Evolutionary conservation across 2,797 vertebrate genomes (phyloP), one percentile per base, ranked within the genome.

Genomic region (Varecia variegata): DNA sequence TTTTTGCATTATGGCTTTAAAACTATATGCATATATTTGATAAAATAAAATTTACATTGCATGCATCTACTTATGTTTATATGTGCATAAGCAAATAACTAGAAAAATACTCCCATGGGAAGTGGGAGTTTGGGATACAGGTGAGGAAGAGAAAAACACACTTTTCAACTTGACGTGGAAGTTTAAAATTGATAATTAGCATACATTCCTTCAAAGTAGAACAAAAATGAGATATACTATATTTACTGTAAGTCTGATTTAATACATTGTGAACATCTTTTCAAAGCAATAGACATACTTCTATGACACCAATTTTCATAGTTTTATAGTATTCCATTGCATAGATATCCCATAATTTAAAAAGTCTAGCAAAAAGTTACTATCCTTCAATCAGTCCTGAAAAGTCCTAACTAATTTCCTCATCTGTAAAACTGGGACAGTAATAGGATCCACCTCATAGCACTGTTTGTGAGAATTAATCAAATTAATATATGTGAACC

Each of bases 321-420:
- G 23, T 88, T 85, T 87, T 38, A 83, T 4, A 40, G 23, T 65
- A 93, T 65, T 74, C n/a, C 30, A 94, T 30, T 89, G 45, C 32
- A 94, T 1, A 70, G 45, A 81, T 81, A n/a, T 81, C 45, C 60
- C 47, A 88, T 68, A 89, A 91, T 91, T 95, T 73, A 93, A 88
- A 43, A 93, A 88, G 35, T 67, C 43, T 84, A 96, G 35, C 13
- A 83, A 86, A 50, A 92, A 62, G 58, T 90, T 58, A 94, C 65
- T 89, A 74, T 40, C 40, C 14, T 90, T 90, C 35, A 76, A n/a
- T 65, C 12, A 70, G 43, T 77, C 45, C n/a, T 94, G 50, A 45
- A 68, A 95, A 50, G 80, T 80, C 13, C 15, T 79, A 40, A 80
- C 43, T 91, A 93, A 60, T 83, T 85, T 96, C 90, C 13, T 91